Conservation (phyloP, 1,140 invertebrate genomes). For the Drosophila orena region DNA sequence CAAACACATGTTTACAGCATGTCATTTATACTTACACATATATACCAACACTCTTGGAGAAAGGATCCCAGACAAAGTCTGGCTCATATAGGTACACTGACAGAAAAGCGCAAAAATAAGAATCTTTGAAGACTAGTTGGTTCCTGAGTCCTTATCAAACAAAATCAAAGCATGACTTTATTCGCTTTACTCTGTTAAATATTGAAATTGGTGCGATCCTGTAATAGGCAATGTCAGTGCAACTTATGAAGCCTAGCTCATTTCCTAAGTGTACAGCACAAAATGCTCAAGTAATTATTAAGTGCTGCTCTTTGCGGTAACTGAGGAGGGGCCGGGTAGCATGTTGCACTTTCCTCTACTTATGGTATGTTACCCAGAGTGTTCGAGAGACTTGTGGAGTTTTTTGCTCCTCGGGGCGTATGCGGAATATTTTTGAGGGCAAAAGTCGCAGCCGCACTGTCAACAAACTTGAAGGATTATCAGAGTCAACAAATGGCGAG, state of each 20-base stretch:
- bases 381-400: slow-evolving; percentile 49
- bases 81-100: slow-evolving; percentile 8
- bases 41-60: slow-evolving; percentile 19
- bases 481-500: slow-evolving; percentile 74
- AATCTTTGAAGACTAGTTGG: not conserved
- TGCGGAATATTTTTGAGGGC: slow-evolving; percentile 77
- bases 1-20: slow-evolving; percentile 72
- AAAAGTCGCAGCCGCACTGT: slow-evolving; percentile 77
- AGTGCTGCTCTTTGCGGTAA: slow-evolving; percentile 73
- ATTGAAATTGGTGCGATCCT: no score
- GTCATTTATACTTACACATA: slow-evolving; percentile 14
- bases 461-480: slow-evolving; percentile 84
- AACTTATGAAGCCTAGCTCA: no score
- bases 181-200: not conserved
- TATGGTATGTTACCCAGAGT: slow-evolving; percentile 24
- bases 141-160: not conserved
- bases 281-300: slow-evolving; percentile 83
- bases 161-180: not conserved
- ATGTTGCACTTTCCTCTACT: slow-evolving; percentile 45
- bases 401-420: slow-evolving; percentile 56
- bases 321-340: slow-evolving; percentile 35
- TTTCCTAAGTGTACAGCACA: slow-evolving; percentile 43
- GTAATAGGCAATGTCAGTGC: no score
- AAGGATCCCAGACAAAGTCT: slow-evolving; percentile 22
- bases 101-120: not conserved